These are phyloP conservation scores for Pristionchus japonicus DNA, from an alignment of 2,888 invertebrate species.

Conservation along the genomic window DNA sequence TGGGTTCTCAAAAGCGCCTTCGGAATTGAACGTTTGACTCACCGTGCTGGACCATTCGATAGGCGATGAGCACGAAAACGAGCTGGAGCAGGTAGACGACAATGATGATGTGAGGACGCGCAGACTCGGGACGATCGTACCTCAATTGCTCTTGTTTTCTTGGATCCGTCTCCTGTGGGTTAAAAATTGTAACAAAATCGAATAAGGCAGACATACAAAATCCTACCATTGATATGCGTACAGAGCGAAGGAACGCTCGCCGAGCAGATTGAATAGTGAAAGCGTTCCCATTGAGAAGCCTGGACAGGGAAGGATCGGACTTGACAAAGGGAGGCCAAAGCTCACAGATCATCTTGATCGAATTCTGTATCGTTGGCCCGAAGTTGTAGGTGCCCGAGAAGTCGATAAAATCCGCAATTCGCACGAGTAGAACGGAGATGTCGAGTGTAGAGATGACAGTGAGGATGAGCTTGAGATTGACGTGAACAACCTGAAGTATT, in stretches of 20 bases:
- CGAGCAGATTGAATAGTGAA: not conserved
- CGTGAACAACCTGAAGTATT: not conserved
- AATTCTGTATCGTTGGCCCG: slow-evolving; percentile 8
- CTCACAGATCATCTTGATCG: slow-evolving; percentile 20
- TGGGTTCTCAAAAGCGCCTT: too few relatives aligned
- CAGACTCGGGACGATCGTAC: not conserved
- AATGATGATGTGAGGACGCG: not conserved
- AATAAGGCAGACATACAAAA: not conserved
- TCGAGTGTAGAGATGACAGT: not conserved
- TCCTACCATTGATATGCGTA: not conserved
- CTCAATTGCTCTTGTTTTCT: not conserved
- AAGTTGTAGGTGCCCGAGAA: slow-evolving; percentile 7
- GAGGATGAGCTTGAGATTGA: slow-evolving; percentile 20
- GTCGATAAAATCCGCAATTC: slow-evolving; percentile 1
- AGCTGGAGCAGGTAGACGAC: not conserved
- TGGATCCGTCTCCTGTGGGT: too few relatives aligned
- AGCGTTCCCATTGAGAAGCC: not conserved
- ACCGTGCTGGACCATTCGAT: slow-evolving; percentile 6
- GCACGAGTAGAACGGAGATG: not conserved
- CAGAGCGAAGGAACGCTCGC: slow-evolving; percentile 8
- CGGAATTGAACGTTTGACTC: not conserved
- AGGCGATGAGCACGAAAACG: not conserved
- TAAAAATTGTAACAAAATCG: too few relatives aligned
- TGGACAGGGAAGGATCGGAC: not conserved
- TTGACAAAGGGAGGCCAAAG: not conserved